Evolutionary conservation across 1,140 invertebrate genomes (phyloP).

Genomic region (Oncopeltus fasciatus): DNA sequence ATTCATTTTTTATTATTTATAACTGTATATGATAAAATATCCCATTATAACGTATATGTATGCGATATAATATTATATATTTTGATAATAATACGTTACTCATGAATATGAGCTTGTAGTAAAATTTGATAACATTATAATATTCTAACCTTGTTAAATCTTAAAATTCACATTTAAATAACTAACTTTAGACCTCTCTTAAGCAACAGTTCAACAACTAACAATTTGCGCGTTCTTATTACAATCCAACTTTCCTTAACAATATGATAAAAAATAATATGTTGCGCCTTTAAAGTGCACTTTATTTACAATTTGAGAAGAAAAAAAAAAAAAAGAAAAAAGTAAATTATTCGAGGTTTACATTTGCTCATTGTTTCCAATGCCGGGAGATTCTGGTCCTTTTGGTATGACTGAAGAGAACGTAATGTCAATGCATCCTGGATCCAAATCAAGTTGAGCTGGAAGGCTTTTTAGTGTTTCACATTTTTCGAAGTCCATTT

Average conservation of each 20-base stretch:
- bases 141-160: no score
- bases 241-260: neutral
- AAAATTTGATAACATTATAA: no score
- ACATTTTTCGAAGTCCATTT: neutral
- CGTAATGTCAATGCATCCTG: constrained; percentile 2
- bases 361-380: neutral
- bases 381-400: neutral
- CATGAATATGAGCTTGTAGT: no score
- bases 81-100: no score
- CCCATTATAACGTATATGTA: no score
- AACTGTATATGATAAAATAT: no score
- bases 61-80: no score
- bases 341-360: neutral
- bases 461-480: neutral
- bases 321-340: neutral
- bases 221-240: no score
- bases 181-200: no score
- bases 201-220: no score
- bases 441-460: constrained; percentile 2
- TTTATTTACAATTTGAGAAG: neutral
- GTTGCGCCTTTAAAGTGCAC: neutral
- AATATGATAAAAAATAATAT: neutral
- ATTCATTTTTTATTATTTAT: no score
- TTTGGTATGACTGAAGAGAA: neutral
- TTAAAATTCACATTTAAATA: no score